phyloP scores from a whole-genome alignment of 1,140 invertebrate species.

The Daktulosphaira vitifoliae region DNA sequence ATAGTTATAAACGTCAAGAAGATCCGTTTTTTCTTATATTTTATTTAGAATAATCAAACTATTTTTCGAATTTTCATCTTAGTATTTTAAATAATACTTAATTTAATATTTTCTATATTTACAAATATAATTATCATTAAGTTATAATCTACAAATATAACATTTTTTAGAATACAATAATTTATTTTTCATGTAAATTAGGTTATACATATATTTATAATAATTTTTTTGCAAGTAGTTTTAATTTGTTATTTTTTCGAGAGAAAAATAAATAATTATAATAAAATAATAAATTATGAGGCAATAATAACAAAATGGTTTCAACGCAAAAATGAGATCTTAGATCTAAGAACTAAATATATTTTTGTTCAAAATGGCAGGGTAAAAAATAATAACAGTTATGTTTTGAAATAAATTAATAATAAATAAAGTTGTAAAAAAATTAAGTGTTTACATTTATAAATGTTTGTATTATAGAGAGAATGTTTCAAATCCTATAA shows the following conservation, averaged over 20 bases:
- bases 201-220: slow-evolving; percentile 13
- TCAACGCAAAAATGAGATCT: slow-evolving; percentile 31
- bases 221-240: slow-evolving; percentile 21
- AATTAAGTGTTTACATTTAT: no score
- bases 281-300: slow-evolving; percentile 11
- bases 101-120: slow-evolving; percentile 33
- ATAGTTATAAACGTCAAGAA: not conserved
- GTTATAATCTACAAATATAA: slow-evolving; percentile 33
- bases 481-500: slow-evolving; percentile 3
- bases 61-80: slow-evolving; percentile 13
- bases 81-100: slow-evolving; percentile 31
- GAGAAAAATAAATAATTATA: no score
- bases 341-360: slow-evolving; percentile 24
- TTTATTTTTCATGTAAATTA: not conserved
- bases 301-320: slow-evolving; percentile 26
- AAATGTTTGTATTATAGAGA: no score
- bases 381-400: slow-evolving; percentile 6
- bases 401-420: slow-evolving; percentile 6
- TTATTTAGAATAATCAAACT: not conserved
- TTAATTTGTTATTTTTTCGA: slow-evolving; percentile 4
- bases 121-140: slow-evolving; percentile 26
- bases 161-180: slow-evolving; percentile 33
- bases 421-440: not conserved
- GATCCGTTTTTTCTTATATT: not conserved
- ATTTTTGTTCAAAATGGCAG: slow-evolving; percentile 25